phyloP scores from a whole-genome alignment of 2,113 vertebrate species.

The Eolophus roseicapilla region DNA sequence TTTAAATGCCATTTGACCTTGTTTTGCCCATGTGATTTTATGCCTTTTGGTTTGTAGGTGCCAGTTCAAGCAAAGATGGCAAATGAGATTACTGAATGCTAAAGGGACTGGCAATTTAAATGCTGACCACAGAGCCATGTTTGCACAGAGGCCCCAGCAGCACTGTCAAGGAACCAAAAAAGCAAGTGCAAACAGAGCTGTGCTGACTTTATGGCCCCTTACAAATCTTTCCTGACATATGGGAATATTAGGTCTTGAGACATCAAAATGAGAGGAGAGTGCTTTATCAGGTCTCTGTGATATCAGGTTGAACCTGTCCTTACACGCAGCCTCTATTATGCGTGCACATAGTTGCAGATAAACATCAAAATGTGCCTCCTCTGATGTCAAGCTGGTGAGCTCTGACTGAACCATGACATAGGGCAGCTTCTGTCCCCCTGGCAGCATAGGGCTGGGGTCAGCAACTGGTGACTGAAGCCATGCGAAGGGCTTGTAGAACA shows the following conservation, averaged over 20 bases:
- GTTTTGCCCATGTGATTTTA: not conserved
- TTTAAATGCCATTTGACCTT: not conserved
- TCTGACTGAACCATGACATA: not conserved
- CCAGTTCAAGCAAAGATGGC: not conserved
- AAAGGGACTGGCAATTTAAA: not conserved
- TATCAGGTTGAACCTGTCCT: not conserved
- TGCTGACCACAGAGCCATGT: not conserved
- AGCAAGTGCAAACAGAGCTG: conserved; percentile 29
- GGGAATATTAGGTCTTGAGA: not conserved
- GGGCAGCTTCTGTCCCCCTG: not conserved
- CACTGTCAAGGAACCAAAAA: conserved; percentile 9
- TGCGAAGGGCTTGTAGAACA: not conserved
- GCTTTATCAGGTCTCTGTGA: not conserved
- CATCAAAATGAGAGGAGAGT: not conserved
- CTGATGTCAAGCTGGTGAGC: not conserved
- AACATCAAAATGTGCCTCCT: not conserved
- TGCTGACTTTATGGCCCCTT: conserved; percentile 11
- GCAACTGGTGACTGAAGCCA: rapidly evolving
- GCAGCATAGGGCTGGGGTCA: not conserved
- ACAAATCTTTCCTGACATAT: conserved; percentile 23
- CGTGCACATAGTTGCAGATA: not conserved
- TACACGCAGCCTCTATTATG: not conserved
- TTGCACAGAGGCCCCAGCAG: conserved; percentile 28
- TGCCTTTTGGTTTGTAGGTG: not conserved
- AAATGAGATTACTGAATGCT: not conserved